Evolutionary conservation across 2,888 invertebrate species (phyloP).

Genomic region (Priocnemis perturbator): DNA sequence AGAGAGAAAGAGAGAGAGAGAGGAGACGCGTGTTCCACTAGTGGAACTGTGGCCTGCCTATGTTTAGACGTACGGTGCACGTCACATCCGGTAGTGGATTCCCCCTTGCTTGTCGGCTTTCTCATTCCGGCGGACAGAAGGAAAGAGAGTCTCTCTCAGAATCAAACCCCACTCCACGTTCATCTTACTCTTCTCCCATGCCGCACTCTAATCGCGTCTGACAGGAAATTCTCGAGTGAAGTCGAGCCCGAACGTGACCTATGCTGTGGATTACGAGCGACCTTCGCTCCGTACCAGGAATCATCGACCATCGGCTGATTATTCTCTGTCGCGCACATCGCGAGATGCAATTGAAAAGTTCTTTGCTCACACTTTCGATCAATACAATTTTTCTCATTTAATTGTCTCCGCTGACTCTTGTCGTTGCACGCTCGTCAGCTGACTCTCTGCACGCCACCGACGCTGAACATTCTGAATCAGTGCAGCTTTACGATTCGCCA

Average conservation of each 20-base stretch:
- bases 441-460: no score
- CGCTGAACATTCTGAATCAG: no score
- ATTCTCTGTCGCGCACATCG: neutral
- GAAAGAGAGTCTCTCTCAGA: neutral
- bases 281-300: constrained; percentile 32
- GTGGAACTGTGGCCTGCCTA: constrained; percentile 42
- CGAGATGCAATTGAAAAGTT: constrained; percentile 10
- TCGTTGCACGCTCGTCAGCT: no score
- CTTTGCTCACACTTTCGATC: no score
- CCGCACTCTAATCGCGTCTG: constrained; percentile 7
- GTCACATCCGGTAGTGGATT: constrained; percentile 69
- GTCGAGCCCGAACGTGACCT: constrained; percentile 45
- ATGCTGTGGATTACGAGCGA: constrained; percentile 23
- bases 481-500: no score
- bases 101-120: constrained; percentile 48
- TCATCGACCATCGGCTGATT: constrained; percentile 5
- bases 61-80: constrained; percentile 65
- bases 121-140: constrained; percentile 15
- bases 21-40: constrained; percentile 3
- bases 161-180: neutral
- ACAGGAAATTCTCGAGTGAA: constrained; percentile 30
- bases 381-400: no score
- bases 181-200: neutral
- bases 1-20: neutral
- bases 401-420: no score